These are phyloP conservation scores for Pandemis heparana DNA, from an alignment of 2,888 invertebrate genomes.

Conservation along the genomic window DNA sequence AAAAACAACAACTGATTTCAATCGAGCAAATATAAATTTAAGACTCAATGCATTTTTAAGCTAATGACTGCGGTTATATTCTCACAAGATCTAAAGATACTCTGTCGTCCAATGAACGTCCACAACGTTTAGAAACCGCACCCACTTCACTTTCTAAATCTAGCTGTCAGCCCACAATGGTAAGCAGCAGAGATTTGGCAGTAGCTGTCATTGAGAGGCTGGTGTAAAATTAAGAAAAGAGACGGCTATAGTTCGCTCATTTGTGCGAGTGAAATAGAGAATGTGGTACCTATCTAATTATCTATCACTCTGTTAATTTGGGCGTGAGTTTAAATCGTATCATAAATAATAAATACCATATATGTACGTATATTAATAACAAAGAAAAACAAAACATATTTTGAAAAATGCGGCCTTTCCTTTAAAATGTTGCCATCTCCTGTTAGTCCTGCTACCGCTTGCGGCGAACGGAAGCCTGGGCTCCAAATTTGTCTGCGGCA, in stretches of 20 bases:
- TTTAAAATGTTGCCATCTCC: slow-evolving; percentile 56
- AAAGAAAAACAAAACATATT: too few relatives aligned
- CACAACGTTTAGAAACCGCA: slow-evolving; percentile 21
- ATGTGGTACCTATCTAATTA: neutral
- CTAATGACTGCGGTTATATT: neutral
- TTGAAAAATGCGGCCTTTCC: too few relatives aligned
- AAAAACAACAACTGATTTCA: too few relatives aligned
- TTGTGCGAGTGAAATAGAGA: neutral
- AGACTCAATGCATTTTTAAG: neutral
- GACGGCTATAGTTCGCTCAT: neutral
- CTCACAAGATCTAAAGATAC: slow-evolving; percentile 16
- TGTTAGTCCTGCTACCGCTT: slow-evolving; percentile 49
- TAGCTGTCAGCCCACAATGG: slow-evolving; percentile 13
- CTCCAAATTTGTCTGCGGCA: slow-evolving; percentile 64
- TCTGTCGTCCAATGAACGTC: slow-evolving; percentile 26
- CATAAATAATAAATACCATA: too few relatives aligned
- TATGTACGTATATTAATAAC: too few relatives aligned
- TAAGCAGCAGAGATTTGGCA: slow-evolving; percentile 10
- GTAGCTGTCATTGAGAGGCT: neutral
- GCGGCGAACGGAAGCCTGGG: slow-evolving; percentile 66
- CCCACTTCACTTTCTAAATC: slow-evolving; percentile 38
- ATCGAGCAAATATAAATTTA: neutral
- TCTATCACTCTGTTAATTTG: neutral
- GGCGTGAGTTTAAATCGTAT: too few relatives aligned
- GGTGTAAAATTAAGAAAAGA: neutral